Base-by-base conservation (phyloP, 1,140 invertebrate genomes). In the Gerris buenoi region DNA sequence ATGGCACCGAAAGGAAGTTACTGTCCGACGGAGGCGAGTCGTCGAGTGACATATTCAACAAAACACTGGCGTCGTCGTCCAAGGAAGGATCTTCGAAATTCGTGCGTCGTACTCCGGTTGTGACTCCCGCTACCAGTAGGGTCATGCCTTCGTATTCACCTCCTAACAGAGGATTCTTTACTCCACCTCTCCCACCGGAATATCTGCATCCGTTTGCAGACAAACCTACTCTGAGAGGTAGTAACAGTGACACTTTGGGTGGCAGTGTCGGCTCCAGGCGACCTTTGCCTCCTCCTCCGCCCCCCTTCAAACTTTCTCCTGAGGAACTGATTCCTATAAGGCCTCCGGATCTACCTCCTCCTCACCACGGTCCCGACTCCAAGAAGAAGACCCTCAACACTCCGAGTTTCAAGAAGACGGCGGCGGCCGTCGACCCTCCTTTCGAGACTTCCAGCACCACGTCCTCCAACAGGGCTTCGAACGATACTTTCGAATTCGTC, bases 131-230 rank as follows among this genome's bases (percentile, higher is more conserved):
- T 22, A 73, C 69, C 28, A 46, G 33, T 46, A 69, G 78, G 62
- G 88, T 88, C 68, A 80, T 87, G 67, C 87, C 87, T 18, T 88
- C 86, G n/a, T 90, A 90, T 76, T 86, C 88, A 14, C 88, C 88
- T 14, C 88, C 89, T 1, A 85, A 85, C 23, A 77, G 88, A 67
- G 81, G 86, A 1, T 85, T 88, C 69, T 88, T 91, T 75, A 90
- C 88, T 0, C 88, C 89, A 28, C 88, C 88, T 0, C 72, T 90
- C 64, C 88, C 88, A 3, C 86, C 86, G 1, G 87, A 88, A 74
- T 88, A 87, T 72, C 80, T 84, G 22, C 88, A 90, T 77, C 88
- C 89, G 0, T 91, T 91, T 73, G 87, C 88, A 1, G 87, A 91
- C 73, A 90, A 90, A 74, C 88, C 88, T 28, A 91, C 88, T 3